These are phyloP conservation scores for Acrocephalus arundinaceus DNA, from an alignment of 2,113 vertebrate species.

Conservation along the genomic window DNA sequence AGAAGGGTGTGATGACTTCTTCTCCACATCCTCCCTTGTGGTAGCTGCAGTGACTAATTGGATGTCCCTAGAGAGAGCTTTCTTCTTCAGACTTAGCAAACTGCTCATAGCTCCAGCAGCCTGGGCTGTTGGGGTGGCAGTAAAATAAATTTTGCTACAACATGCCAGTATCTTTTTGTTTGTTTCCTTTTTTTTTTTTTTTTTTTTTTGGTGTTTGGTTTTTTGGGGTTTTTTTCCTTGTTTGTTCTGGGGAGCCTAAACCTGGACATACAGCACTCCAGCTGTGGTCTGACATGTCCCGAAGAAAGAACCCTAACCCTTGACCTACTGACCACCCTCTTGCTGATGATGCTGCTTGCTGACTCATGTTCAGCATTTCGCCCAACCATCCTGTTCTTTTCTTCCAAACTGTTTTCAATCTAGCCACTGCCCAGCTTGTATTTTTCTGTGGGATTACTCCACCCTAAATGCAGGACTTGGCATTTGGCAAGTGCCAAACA, in stretches of 20 bases:
- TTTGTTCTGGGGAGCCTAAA: background rate
- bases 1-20: background rate
- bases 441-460: background rate
- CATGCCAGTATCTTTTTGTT: background rate
- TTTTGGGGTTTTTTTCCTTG: background rate
- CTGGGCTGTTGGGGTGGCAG: accelerated
- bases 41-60: background rate
- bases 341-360: background rate
- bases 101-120: background rate
- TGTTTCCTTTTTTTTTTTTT: background rate
- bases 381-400: background rate
- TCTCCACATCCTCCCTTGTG: background rate
- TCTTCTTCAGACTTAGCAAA: background rate
- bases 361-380: background rate
- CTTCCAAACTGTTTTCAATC: background rate
- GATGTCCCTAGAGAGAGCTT: background rate
- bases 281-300: background rate
- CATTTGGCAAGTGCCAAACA: background rate
- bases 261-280: background rate
- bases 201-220: background rate
- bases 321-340: background rate
- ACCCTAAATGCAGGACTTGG: background rate
- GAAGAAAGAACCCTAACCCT: background rate
- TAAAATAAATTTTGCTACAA: background rate
- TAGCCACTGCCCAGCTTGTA: background rate